Percentiles rank a stretch among this genome's conserved stretches.
These are phyloP conservation scores for Minunthozetes semirufus DNA, from an alignment of 2,888 invertebrate species.

Conservation along the genomic window DNA sequence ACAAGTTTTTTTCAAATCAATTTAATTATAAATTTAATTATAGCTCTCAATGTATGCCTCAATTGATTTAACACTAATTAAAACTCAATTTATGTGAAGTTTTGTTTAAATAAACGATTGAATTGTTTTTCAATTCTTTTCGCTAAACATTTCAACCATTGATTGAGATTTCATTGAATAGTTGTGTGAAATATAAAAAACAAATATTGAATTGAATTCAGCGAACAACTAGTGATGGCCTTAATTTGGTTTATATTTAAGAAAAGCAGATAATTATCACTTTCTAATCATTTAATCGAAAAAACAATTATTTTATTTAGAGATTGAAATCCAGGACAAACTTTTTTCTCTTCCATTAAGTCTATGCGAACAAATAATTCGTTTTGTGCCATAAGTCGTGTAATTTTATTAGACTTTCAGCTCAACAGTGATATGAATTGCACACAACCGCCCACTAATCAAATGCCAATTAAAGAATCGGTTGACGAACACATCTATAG, in stretches of 20 bases:
- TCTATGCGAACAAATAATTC: not conserved
- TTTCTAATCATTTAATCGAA: conserved; percentile 3
- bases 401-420: not conserved
- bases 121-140: not conserved
- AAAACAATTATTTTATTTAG: not conserved
- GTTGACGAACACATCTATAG: too few species aligned
- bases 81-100: too few species aligned
- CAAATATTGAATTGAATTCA: not conserved
- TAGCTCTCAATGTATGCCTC: too few species aligned
- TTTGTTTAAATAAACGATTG: too few species aligned
- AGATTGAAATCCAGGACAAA: not conserved
- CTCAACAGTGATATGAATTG: too few species aligned
- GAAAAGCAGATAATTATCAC: not conserved
- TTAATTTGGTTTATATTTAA: not conserved
- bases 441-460: too few species aligned
- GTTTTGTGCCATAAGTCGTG: not conserved
- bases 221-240: not conserved
- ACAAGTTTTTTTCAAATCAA: too few species aligned
- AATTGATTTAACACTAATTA: too few species aligned
- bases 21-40: too few species aligned
- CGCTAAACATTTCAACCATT: not conserved
- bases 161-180: not conserved
- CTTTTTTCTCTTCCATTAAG: not conserved
- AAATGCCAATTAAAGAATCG: too few species aligned
- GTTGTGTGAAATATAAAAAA: not conserved